Evolutionary conservation across 2,113 vertebrate genomes (phyloP), one percentile per base, ranked within the genome.

Genomic region (Trematomus loennbergii): DNA sequence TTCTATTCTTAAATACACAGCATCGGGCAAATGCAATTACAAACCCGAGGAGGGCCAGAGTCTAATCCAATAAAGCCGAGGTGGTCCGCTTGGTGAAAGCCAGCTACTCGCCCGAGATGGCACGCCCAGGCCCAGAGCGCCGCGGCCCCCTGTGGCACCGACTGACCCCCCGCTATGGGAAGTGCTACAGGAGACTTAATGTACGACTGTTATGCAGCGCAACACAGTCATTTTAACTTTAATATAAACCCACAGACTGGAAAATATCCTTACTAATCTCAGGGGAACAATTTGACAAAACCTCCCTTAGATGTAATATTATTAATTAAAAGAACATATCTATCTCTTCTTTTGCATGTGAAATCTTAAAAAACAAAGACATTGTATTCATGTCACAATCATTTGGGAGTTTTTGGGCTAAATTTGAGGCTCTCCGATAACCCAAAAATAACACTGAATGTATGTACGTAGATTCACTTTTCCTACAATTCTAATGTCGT

Each of bases 1-100:
- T 92, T 93, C 93, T 94, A 93, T 94, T 95, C 94, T 94, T 94
- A 94, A 93, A 95, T 90, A 91, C 91, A 93, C 90, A 88, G 92
- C 93, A 94, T 92, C 89, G 92, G 92, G 91, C 89, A 93, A 93
- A 93, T 91, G 87, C 91, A 93, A 94, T 95, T 94, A 94, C 85
- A 78, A 92, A 89, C 80, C 86, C 72, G 87, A 86, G 82, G 88
- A 92, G 88, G 86, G 77, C 86, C 84, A 83, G 79, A 91, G 86
- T 83, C 90, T 93, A 93, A 95, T 95, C 89, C 89, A 94, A 95
- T 94, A 91, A 86, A 90, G 90, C 79, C 68, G 87, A 86, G 82
- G 78, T 76, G 83, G 92, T 70, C 81, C 81, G 82, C 63, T 79
- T 86, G 90, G 90, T 75, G 86, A 91, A 89, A 91, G 92, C 82